Evolutionary conservation across 2,888 invertebrate species (phyloP).

Genomic region (Tipula confusa): DNA sequence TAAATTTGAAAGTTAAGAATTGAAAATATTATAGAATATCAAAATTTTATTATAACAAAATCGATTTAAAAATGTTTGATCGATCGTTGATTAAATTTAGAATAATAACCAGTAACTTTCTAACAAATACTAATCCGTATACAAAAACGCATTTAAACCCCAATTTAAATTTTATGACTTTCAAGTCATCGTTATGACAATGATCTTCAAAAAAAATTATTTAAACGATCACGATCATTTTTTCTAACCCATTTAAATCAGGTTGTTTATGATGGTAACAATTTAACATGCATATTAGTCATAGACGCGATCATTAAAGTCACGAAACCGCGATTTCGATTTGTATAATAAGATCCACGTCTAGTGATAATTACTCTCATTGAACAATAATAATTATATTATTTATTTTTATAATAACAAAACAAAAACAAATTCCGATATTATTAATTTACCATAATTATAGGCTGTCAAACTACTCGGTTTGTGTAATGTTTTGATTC

Average conservation of each 20-base stretch:
- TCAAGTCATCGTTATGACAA: too few species aligned
- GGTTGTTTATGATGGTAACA: not conserved
- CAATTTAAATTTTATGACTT: too few species aligned
- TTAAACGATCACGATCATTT: not conserved
- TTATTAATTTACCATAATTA: not conserved
- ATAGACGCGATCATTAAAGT: not conserved
- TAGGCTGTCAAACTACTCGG: not conserved
- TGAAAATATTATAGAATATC: too few species aligned
- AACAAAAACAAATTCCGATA: not conserved
- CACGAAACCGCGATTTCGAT: not conserved
- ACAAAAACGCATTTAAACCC: too few species aligned
- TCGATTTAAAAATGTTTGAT: too few species aligned
- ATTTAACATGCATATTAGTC: not conserved
- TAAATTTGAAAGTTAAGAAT: too few species aligned
- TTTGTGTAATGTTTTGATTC: not conserved
- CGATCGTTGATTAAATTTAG: too few species aligned
- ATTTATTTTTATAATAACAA: not conserved
- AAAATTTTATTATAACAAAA: too few species aligned
- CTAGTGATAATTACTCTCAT: not conserved
- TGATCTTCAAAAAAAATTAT: not conserved
- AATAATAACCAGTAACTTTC: too few species aligned
- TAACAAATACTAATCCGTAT: too few species aligned
- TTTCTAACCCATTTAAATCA: not conserved
- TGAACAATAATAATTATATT: slow-evolving; percentile 1
- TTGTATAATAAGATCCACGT: not conserved